These are phyloP conservation scores for Carposina sasakii DNA, from an alignment of 1,140 invertebrate species.

Conservation along the genomic window DNA sequence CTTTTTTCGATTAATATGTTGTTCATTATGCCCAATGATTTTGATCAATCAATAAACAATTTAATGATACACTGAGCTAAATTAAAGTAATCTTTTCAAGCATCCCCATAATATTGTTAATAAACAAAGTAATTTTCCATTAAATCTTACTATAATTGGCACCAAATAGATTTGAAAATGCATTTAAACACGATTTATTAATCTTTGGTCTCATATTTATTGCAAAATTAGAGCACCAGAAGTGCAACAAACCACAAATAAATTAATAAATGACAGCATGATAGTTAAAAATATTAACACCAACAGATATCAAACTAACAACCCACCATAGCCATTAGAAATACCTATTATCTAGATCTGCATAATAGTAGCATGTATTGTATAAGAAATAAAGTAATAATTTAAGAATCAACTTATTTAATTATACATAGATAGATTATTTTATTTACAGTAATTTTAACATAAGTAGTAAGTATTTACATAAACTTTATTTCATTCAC, in stretches of 20 bases:
- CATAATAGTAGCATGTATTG: not conserved
- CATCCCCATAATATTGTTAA: no score
- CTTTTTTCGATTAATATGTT: no score
- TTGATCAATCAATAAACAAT: no score
- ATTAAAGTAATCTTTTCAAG: no score
- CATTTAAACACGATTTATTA: constrained; percentile 31
- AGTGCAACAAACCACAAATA: constrained; percentile 17
- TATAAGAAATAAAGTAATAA: constrained; percentile 7
- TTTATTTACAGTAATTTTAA: constrained; percentile 68
- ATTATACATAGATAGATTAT: constrained; percentile 53
- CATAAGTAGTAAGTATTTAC: no score
- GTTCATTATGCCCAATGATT: no score
- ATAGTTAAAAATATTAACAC: constrained; percentile 7
- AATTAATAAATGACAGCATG: constrained; percentile 15
- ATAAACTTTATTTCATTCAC: no score
- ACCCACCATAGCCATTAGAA: constrained; percentile 8
- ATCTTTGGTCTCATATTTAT: constrained; percentile 55
- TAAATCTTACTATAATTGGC: no score
- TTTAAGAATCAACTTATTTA: constrained; percentile 27
- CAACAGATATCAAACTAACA: constrained; percentile 12
- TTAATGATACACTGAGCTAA: no score
- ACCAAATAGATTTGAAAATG: constrained; percentile 33
- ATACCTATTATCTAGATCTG: no score
- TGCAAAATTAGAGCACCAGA: constrained; percentile 36
- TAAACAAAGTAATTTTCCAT: no score